Evolutionary conservation across 2,888 invertebrate species (phyloP), one percentile per base, ranked within the genome.

Genomic region (Octodonta nipae): DNA sequence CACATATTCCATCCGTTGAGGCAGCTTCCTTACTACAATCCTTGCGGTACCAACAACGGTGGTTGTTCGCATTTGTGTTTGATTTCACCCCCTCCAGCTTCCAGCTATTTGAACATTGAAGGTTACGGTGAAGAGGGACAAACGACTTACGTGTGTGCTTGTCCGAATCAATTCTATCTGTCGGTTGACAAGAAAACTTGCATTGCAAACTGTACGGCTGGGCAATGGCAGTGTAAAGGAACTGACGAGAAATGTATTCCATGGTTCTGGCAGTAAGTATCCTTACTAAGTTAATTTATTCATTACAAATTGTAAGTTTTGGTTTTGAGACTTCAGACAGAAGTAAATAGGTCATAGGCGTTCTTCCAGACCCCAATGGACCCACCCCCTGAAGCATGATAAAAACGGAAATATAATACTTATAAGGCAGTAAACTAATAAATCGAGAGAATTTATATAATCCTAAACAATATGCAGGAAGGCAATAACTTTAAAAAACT

Each of bases 21-120:
- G 86, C 95, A 95, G 54, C 60, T 86, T 20, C 74, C 82, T 0
- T 88, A 84, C 52, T 65, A 70, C 1, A 92, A 95, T 63, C 95
- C 96, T 0, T 98, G 96, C 54, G 86, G 82, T 1, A 66, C 67
- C 1, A 82, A 88, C 55, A 96, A 98, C 55, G 95, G 93, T 13
- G 91, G 89, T 3, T 98, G 96, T 55, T 88, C 91, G 0, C 95
- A 96, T 65, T 70, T 96, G 4, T 96, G 96, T 55, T 66, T 98
- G 14, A 78, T 98, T 26, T 76, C 88, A 1, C 88, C 92, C 10
- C 82, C 81, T 0, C 71, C 70, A 28, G 78, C 74, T 22, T 80
- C 81, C 2, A 78, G 78, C 30, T 83, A 83, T 54, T 55, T 82
- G 5, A 78, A 78, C 49, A 75, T 81, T 28, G 80, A 82, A 44